Evolutionary conservation across 2,113 vertebrate species (phyloP).

Genomic region (Nothoprocta perdicaria): DNA sequence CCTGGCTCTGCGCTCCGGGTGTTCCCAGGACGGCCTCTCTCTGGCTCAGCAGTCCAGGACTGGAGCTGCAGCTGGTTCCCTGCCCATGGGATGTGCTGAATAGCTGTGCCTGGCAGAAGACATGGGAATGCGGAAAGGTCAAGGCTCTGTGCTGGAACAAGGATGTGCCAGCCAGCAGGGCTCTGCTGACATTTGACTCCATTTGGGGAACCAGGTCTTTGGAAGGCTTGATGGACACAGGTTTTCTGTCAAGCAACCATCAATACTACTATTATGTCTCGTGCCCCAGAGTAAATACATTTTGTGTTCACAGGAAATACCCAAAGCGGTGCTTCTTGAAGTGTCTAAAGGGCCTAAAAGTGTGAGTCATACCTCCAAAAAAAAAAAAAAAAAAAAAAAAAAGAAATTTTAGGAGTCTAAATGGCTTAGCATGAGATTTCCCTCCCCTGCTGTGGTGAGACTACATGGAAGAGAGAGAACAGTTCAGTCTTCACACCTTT

Average conservation of each 20-base stretch:
- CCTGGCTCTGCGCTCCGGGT: background rate
- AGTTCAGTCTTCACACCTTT: background rate
- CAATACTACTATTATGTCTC: background rate
- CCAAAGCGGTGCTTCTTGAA: background rate
- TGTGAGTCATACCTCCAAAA: background rate
- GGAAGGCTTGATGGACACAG: background rate
- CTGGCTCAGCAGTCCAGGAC: fast-evolving
- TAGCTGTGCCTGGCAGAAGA: background rate
- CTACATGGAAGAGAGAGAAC: background rate
- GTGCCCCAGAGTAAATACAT: background rate
- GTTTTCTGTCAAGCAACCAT: background rate
- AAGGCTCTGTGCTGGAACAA: background rate
- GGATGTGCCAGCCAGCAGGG: background rate
- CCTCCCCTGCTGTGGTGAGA: background rate
- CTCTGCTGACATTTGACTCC: background rate
- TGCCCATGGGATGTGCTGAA: background rate
- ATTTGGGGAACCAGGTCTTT: fast-evolving
- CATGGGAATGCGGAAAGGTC: background rate
- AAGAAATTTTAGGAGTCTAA: background rate
- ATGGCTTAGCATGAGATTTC: background rate
- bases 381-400: background rate
- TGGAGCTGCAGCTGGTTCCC: background rate
- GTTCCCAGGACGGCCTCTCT: background rate
- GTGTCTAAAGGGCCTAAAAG: background rate
- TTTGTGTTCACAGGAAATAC: background rate